Percentiles rank a stretch among this genome's conserved stretches.
phyloP scores from a whole-genome alignment of 2,797 vertebrate species.

The Tarsius wallacei region DNA sequence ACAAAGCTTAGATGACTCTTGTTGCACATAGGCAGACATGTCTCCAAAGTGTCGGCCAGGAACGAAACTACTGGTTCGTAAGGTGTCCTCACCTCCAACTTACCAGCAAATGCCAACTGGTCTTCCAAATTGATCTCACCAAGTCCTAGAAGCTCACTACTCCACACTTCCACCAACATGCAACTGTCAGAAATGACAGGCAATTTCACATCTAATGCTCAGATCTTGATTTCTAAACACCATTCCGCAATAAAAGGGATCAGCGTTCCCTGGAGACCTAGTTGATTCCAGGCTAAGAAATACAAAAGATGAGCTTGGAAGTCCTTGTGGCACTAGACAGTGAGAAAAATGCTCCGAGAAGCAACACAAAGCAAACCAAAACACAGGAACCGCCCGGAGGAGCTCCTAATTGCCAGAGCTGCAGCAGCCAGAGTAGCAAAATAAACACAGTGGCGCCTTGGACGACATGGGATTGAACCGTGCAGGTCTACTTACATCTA shows the following conservation, averaged over 20 bases:
- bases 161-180: not conserved
- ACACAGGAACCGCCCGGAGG: not conserved
- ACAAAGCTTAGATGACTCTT: not conserved
- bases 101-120: not conserved
- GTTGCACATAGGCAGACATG: not conserved
- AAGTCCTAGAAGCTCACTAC: not conserved
- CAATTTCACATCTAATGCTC: not conserved
- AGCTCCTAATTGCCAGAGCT: not conserved
- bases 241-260: not conserved
- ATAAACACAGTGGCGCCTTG: not conserved
- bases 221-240: conserved; percentile 17
- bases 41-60: not conserved
- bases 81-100: not conserved
- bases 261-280: not conserved
- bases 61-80: not conserved
- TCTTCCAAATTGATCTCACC: not conserved
- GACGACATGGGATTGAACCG: not conserved
- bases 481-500: accelerated
- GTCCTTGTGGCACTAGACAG: not conserved
- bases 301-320: not conserved
- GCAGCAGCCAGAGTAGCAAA: not conserved
- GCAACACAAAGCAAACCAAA: not conserved
- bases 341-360: not conserved
- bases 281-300: not conserved
- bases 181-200: conserved; percentile 24